A percentile compares a stretch with the other conserved stretches of the same genome.
Conservation (phyloP, 1,140 invertebrate genomes). For the Diabrotica undecimpunctata region DNA sequence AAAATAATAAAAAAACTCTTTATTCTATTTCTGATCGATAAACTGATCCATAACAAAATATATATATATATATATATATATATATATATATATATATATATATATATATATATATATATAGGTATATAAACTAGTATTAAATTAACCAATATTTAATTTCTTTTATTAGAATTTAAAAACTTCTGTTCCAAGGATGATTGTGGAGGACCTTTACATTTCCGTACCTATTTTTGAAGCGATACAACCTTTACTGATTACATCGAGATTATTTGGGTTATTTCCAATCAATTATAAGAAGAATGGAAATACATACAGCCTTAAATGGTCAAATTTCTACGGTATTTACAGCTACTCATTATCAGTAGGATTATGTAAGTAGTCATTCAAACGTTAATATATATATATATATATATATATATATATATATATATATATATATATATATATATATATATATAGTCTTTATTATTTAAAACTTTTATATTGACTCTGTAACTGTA, state of each 20-base stretch:
- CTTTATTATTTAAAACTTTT: no score
- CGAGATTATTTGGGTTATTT: slow-evolving; percentile 7
- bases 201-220: not conserved
- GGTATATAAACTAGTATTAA: no score
- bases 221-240: slow-evolving; percentile 5
- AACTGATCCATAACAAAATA: no score
- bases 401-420: not conserved
- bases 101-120: no score
- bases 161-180: no score
- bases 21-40: no score
- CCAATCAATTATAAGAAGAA: not conserved
- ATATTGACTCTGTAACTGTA: no score
- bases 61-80: no score
- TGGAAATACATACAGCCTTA: slow-evolving; percentile 1
- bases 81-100: no score
- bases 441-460: no score
- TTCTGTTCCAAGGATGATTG: not conserved
- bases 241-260: not conserved
- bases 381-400: not conserved
- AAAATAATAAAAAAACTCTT: no score
- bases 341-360: slow-evolving; percentile 5
- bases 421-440: not conserved
- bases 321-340: not conserved
- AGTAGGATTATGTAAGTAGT: slow-evolving; percentile 1
- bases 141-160: no score